These are phyloP conservation scores for Larimichthys polyactis DNA, from an alignment of 2,113 vertebrate genomes.

Conservation along the genomic window DNA sequence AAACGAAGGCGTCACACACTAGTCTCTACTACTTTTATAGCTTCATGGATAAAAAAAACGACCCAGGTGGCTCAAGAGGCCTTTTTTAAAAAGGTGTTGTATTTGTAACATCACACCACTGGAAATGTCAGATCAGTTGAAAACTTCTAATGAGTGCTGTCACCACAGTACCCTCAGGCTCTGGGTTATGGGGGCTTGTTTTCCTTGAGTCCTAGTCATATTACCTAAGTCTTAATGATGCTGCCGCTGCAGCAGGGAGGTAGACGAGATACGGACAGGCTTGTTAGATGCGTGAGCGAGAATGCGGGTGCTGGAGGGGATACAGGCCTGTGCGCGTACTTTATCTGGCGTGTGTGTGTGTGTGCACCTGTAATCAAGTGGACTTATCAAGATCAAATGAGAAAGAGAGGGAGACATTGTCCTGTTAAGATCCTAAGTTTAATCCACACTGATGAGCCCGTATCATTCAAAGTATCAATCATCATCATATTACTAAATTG, in stretches of 20 bases:
- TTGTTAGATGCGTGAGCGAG: slow-evolving; percentile 40
- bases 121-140: slow-evolving; percentile 11
- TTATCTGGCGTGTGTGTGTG: slow-evolving; percentile 23
- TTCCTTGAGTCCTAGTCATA: neutral
- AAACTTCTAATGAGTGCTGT: slow-evolving; percentile 26
- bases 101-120: slow-evolving; percentile 15
- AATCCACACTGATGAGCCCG: slow-evolving; percentile 51
- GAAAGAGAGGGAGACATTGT: slow-evolving; percentile 44
- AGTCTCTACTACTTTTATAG: neutral
- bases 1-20: slow-evolving; percentile 21
- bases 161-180: slow-evolving; percentile 36
- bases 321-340: slow-evolving; percentile 38
- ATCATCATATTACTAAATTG: slow-evolving; percentile 48
- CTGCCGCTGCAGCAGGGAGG: slow-evolving; percentile 45
- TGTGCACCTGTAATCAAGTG: slow-evolving; percentile 54
- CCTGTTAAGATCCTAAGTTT: slow-evolving; percentile 40
- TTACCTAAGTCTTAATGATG: slow-evolving; percentile 21
- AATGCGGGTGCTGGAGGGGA: slow-evolving; percentile 42
- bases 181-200: slow-evolving; percentile 44
- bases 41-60: neutral
- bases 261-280: slow-evolving; percentile 32
- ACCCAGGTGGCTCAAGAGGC: neutral
- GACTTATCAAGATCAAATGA: slow-evolving; percentile 51
- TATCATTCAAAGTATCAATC: slow-evolving; percentile 56
- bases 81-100: slow-evolving; percentile 10